Evolutionary conservation across 1,140 invertebrate species (phyloP), one percentile per base, ranked within the genome.

Genomic region (Micrasema minimum): DNA sequence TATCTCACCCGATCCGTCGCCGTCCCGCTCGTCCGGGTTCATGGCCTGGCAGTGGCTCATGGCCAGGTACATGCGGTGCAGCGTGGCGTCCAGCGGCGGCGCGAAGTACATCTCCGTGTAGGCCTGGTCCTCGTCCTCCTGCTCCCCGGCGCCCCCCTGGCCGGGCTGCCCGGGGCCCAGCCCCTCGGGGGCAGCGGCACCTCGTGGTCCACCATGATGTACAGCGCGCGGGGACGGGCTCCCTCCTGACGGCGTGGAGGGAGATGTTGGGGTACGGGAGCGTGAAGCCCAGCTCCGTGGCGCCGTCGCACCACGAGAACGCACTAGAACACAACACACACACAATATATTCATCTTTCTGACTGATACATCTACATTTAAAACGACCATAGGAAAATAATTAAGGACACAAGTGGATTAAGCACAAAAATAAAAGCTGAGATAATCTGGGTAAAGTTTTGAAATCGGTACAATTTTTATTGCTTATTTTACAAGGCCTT

Each of bases 181-280:
- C 10, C 50, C 51, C 50, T 67, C 65, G 26, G 26, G n/a, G 18
- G 73, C 41, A 75, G 50, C 38, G 22, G 11, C 11, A 85, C 74
- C 74, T 82, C 80, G 74, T 83, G 80, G 65, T 82, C 82, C 6
- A 85, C 74, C 48, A 83, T 80, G 78, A 84, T 77, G 65, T 82
- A 83, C 11, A 85, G 72, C 0, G 81, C 0, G 81, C 79, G 4
- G 82, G 77, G 0, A 76, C 75, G 0, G 83, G 83, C 9, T 83
- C 81, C 37, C 81, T 75, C 67, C 83, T 80, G 1, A 83, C 72
- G 0, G 82, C 83, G 61, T 85, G 83, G 2, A 85, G 77, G 0
- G 82, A 83, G 61, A 85, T 85, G 64, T 74, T 80, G 0, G 78
- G 81, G 69, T 85, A 85, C 16, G 79, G 50, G 5, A 85, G 74